Conservation (phyloP, 30 jellyfish, hydroid and myxozoan species). For the Turritopsis dohrnii region DNA sequence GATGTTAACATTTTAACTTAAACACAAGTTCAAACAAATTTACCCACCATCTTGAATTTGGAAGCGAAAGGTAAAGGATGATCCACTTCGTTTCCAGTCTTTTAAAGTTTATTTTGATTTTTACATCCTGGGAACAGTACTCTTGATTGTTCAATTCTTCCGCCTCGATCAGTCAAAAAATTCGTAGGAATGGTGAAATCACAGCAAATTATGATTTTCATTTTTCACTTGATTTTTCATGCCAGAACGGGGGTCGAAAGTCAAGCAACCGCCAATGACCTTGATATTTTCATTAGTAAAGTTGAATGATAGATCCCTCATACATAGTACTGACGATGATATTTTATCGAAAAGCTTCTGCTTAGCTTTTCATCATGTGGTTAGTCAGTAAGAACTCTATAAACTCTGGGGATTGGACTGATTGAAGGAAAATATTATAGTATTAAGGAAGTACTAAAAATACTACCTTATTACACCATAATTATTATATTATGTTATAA, state of each 20-base stretch:
- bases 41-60: slow-evolving; percentile 39
- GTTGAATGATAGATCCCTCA: no score
- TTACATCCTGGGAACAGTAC: not conserved
- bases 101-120: not conserved
- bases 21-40: not conserved
- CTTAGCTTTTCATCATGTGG: no score
- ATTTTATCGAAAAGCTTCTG: no score
- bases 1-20: not conserved
- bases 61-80: slow-evolving; percentile 16
- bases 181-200: not conserved
- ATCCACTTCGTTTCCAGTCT: slow-evolving; percentile 27
- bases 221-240: not conserved
- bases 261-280: no score
- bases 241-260: not conserved
- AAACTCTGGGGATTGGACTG: no score
- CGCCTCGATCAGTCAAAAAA: not conserved
- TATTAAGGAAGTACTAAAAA: no score
- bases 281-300: no score
- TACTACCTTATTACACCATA: no score
- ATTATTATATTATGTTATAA: no score
- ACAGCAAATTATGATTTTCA: not conserved
- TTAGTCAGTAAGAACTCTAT: no score
- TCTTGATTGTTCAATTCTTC: not conserved
- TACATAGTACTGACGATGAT: no score
- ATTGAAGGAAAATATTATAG: no score